Evolutionary conservation across 2,113 vertebrate species (phyloP).

Genomic region (Mustela lutreola): DNA sequence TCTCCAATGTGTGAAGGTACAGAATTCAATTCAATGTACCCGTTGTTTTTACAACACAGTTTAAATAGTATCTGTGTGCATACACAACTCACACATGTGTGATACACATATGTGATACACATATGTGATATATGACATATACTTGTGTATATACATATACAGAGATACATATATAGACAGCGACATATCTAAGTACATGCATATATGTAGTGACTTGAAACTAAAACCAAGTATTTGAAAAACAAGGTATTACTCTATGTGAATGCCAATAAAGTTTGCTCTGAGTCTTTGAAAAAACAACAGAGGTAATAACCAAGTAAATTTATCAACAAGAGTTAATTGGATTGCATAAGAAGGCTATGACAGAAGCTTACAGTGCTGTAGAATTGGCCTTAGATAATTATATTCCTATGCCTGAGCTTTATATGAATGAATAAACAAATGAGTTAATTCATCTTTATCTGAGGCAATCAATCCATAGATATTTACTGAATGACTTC

Average conservation of each 20-base stretch:
- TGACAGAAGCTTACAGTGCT: not conserved
- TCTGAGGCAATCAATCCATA: not conserved
- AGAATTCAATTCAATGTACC: not conserved
- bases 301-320: not conserved
- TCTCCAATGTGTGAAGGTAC: not conserved
- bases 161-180: not conserved
- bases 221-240: not conserved
- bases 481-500: not conserved
- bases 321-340: not conserved
- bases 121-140: not conserved
- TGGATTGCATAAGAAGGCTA: not conserved
- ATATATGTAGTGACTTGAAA: not conserved
- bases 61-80: not conserved
- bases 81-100: not conserved
- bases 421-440: not conserved
- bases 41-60: not conserved
- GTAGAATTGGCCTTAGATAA: not conserved
- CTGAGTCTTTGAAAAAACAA: not conserved
- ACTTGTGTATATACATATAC: not conserved
- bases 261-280: not conserved
- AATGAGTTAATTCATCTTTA: not conserved
- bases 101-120: accelerated
- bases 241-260: not conserved
- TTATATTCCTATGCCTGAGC: not conserved
- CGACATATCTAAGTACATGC: not conserved